These are phyloP conservation scores for Plecturocebus donacophilus DNA, from an alignment of 2,113 vertebrate genomes.

Conservation along the genomic window DNA sequence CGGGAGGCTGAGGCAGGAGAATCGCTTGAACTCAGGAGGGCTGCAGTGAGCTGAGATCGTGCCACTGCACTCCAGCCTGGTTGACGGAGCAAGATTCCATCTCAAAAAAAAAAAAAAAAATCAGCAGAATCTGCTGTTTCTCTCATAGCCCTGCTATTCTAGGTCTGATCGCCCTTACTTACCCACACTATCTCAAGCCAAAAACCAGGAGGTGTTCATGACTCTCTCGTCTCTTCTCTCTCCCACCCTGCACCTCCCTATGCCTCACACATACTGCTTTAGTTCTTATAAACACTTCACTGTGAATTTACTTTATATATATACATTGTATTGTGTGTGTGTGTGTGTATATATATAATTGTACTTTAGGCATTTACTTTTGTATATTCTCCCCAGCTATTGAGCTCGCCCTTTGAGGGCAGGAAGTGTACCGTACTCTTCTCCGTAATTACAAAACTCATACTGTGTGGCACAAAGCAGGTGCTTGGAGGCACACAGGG, in stretches of 20 bases:
- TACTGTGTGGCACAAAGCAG: neutral
- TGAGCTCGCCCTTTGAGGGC: neutral
- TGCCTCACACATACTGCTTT: neutral
- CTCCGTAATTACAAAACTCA: neutral
- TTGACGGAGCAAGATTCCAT: too few species aligned
- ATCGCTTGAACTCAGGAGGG: too few species aligned
- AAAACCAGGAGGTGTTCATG: neutral
- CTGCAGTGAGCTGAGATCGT: too few species aligned
- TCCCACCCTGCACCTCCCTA: neutral
- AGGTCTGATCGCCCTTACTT: fast-evolving
- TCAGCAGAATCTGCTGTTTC: neutral
- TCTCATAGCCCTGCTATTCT: fast-evolving
- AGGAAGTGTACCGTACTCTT: fast-evolving
- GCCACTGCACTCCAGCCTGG: too few species aligned
- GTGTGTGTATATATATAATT: too few species aligned
- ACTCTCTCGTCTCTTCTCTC: neutral
- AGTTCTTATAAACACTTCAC: neutral
- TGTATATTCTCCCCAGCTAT: neutral
- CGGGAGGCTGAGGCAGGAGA: too few species aligned
- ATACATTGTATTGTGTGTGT: too few species aligned
- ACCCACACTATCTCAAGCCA: neutral
- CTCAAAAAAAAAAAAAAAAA: too few species aligned
- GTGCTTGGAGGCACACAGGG: neutral
- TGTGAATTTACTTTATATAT: neutral
- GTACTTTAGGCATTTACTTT: neutral